Evolutionary conservation across 2,797 vertebrate species (phyloP).

Genomic region (Urocyon cinereoargenteus): DNA sequence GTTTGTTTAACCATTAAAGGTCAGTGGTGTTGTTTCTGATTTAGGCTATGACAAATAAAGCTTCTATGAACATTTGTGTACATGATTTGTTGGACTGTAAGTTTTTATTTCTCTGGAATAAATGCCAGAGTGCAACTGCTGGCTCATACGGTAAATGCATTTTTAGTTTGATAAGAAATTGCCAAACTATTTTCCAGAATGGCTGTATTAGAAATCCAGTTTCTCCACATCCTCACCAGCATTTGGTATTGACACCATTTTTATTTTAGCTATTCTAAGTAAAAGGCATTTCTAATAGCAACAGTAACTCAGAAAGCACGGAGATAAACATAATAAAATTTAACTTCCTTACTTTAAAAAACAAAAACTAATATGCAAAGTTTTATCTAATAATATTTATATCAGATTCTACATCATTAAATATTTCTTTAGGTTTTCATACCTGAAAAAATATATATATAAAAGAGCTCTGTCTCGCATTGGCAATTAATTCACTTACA

Average conservation of each 20-base stretch:
- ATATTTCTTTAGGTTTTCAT: constrained; percentile 19
- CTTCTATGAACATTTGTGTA: background rate
- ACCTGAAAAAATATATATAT: background rate
- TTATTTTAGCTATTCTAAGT: background rate
- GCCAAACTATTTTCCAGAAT: background rate
- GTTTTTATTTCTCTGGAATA: constrained; percentile 8
- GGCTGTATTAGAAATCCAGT: background rate
- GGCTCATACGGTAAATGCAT: background rate
- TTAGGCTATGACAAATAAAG: background rate
- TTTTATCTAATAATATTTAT: background rate
- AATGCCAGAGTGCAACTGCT: background rate
- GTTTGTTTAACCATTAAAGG: background rate
- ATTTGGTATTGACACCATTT: background rate
- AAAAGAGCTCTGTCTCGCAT: background rate
- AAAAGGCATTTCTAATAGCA: background rate
- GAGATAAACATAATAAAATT: background rate
- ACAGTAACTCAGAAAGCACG: background rate
- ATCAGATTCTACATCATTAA: background rate
- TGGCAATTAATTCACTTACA: background rate
- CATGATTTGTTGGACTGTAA: background rate
- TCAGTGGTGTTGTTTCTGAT: background rate
- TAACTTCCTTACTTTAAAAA: background rate
- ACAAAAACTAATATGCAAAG: background rate
- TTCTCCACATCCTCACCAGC: background rate
- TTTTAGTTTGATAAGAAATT: constrained; percentile 8